Base-by-base conservation (phyloP, 2,113 vertebrate species). In the Oncorhynchus tshawytscha region DNA sequence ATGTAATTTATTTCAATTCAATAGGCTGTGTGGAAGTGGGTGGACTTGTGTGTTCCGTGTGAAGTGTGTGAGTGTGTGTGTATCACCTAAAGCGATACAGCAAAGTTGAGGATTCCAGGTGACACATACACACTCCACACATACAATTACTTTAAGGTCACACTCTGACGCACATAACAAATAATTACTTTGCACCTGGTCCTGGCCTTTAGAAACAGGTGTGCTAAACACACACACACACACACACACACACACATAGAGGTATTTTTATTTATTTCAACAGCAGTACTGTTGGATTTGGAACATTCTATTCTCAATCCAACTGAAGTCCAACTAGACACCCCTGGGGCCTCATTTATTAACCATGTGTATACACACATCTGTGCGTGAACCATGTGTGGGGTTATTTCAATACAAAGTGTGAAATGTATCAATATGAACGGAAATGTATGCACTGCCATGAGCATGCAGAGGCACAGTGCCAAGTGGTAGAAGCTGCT, bases 131-230 rank as follows among this genome's bases (percentile, higher is more conserved):
- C 27, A 20, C 49, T 27, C 54, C 16, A 45, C 45, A 71, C 12
- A 45, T 45, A 34, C 25, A 27, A 39, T 39, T 60, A 27, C 8
- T 45, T 45, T 11, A 45, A 9, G 54, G 18, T 39, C 16, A 24
- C 27, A 20, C n/a, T 62, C 13, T 73, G 57, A 68, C 67, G 3
- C 20, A 48, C 20, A 4, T 3, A 48, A 3, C 16, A 67, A 34
- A 20, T 5, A 57, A 64, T 62, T 22, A 59, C 12, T 69, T 8
- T 31, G 51, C 69, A 31, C 15, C 57, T 6, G 4, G 31, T 45
- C 2, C 25, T 66, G 4, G n/a, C 24, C 5, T 66, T 66, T 16
- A 13, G 0, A 72, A 83, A 82, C 85, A 76, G 79, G 79, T 81
- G 79, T 83, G 65, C 74, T 76, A 9, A 57, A 54, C 70, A 57